Conservation (phyloP, 1,140 invertebrate species). For the Fopius arisanus region DNA sequence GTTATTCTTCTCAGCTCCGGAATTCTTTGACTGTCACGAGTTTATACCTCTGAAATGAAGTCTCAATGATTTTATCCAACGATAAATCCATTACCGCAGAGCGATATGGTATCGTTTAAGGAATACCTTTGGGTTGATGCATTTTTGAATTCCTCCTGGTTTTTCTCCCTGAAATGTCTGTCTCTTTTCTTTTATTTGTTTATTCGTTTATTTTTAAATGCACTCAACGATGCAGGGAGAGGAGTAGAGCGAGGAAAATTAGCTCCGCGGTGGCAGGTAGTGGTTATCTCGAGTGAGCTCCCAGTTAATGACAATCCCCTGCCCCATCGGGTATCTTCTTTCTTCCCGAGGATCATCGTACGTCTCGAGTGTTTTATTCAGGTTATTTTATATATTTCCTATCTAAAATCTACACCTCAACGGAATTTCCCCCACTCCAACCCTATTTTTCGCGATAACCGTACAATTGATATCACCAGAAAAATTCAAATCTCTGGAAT, state of each 20-base stretch:
- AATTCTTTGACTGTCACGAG: neutral
- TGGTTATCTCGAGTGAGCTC: constrained; percentile 62
- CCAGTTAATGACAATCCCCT: constrained; percentile 65
- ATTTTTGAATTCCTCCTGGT: neutral
- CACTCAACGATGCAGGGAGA: constrained; percentile 33
- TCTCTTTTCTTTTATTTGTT: neutral
- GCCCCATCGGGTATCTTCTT: constrained; percentile 27
- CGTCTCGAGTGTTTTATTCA: constrained; percentile 30
- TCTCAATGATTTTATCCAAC: neutral
- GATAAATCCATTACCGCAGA: neutral
- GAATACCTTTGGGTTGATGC: neutral
- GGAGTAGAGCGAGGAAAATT: constrained; percentile 55
- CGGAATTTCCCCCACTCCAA: neutral
- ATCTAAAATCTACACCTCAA: neutral
- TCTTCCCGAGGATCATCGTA: constrained; percentile 39
- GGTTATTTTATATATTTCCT: constrained; percentile 14
- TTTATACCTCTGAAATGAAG: neutral
- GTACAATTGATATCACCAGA: no score
- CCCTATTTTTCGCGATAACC: neutral
- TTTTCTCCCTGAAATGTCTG: neutral
- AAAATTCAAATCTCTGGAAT: no score
- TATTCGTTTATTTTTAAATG: constrained; percentile 18
- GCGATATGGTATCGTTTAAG: neutral
- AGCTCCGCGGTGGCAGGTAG: constrained; percentile 63
- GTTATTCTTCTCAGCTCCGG: neutral